These are phyloP conservation scores for Semaprochilodus insignis DNA, from an alignment of 2,797 vertebrate genomes.

Conservation along the genomic window DNA sequence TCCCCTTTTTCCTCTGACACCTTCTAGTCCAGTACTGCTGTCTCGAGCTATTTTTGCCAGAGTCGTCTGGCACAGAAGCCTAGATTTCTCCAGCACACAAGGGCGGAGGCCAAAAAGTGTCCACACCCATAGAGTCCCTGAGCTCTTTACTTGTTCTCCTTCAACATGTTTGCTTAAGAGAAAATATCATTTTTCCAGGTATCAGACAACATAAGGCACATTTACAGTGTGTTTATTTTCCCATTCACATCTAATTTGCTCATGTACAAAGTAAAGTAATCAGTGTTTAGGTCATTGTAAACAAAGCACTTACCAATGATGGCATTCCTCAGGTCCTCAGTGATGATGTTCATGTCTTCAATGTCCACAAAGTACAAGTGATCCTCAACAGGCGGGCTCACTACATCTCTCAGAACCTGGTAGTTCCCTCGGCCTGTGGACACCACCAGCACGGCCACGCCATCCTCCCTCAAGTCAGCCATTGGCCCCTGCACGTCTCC, in stretches of 20 bases:
- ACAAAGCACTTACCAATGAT: conserved; percentile 83
- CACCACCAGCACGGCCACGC: conserved; percentile 88
- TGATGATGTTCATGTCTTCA: conserved; percentile 90
- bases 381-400: conserved; percentile 80
- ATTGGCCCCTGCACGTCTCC: conserved; percentile 87
- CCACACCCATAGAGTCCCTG: conserved; percentile 27
- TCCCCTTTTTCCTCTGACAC: conserved; percentile 33
- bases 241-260: neutral
- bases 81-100: conserved; percentile 35
- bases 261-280: neutral
- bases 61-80: conserved; percentile 55
- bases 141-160: conserved; percentile 8
- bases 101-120: conserved; percentile 27
- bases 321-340: conserved; percentile 81
- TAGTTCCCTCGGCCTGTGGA: conserved; percentile 91
- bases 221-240: neutral
- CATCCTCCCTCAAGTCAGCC: conserved; percentile 84
- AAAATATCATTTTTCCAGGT: neutral
- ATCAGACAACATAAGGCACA: neutral
- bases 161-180: neutral
- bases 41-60: conserved; percentile 69
- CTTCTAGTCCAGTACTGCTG: conserved; percentile 54
- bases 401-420: conserved; percentile 84
- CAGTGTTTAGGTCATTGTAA: neutral
- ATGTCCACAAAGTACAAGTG: conserved; percentile 94